Conservation (phyloP, 2,113 vertebrate species). For the Ahaetulla prasina region DNA sequence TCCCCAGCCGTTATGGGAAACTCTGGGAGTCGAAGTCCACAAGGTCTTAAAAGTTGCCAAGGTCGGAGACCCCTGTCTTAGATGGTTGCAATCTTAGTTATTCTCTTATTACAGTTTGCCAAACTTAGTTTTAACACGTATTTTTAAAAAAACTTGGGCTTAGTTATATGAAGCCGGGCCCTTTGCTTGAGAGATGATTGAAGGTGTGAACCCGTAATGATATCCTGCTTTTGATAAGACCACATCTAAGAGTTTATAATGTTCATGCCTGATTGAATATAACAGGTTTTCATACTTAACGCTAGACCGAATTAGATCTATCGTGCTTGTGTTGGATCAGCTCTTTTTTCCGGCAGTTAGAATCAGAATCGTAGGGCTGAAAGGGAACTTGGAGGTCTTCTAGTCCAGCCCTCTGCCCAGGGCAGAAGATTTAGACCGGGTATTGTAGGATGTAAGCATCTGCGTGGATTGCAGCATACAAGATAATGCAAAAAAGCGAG, state of each 20-base stretch:
- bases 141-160: too few relatives aligned
- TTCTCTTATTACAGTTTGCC: background rate
- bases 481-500: background rate
- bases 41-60: background rate
- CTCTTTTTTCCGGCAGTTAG: background rate
- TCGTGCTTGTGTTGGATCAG: too few relatives aligned
- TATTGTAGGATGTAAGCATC: background rate
- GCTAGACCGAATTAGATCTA: background rate
- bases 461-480: too few relatives aligned
- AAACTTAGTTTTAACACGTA: background rate
- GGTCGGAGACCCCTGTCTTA: background rate
- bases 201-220: background rate
- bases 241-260: background rate
- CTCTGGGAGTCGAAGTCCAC: background rate
- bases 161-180: background rate
- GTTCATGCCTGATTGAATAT: background rate
- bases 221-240: background rate
- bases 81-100: background rate
- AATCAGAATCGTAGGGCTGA: too few relatives aligned
- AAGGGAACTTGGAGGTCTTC: too few relatives aligned
- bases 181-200: background rate
- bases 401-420: too few relatives aligned
- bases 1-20: background rate
- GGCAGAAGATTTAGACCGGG: too few relatives aligned
- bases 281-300: background rate